Evolutionary conservation across 1,140 invertebrate genomes (phyloP).

Genomic region (Zaprionus ghesquierei): DNA sequence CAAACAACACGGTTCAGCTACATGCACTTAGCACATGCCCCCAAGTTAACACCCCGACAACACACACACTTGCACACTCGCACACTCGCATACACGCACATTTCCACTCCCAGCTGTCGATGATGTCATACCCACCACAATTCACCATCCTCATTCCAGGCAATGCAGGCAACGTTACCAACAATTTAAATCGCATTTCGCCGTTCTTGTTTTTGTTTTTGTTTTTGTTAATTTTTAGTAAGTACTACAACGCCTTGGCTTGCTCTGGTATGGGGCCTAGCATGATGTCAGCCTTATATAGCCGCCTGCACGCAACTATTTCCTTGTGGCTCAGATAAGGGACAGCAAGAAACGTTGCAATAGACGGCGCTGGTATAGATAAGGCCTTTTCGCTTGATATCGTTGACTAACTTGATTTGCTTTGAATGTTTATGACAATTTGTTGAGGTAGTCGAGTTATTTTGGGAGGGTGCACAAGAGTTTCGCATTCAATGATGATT

Average conservation of each 20-base stretch:
- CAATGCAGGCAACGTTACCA: neutral
- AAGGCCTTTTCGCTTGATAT: slow-evolving; percentile 13
- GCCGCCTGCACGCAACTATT: slow-evolving; percentile 6
- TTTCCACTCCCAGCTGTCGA: neutral
- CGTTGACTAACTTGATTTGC: slow-evolving; percentile 30
- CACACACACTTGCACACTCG: neutral
- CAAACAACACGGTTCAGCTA: slow-evolving; percentile 4
- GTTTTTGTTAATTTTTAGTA: slow-evolving; percentile 12
- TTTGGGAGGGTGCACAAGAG: neutral
- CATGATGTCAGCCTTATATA: slow-evolving; percentile 36
- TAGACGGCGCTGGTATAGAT: slow-evolving; percentile 10
- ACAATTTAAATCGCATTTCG: slow-evolving; percentile 36
- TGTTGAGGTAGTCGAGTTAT: slow-evolving; percentile 38
- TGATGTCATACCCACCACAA: slow-evolving; percentile 33
- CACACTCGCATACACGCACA: neutral
- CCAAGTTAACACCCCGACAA: slow-evolving; percentile 48
- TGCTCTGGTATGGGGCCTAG: neutral
- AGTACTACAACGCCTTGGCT: no score
- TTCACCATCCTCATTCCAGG: slow-evolving; percentile 11
- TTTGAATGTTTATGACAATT: slow-evolving; percentile 30
- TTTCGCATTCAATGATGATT: neutral
- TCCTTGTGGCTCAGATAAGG: slow-evolving; percentile 21
- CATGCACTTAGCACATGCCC: slow-evolving; percentile 60
- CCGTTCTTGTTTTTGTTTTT: neutral
- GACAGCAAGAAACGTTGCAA: neutral